Conservation (phyloP, 2,113 vertebrate species). For the Perca fluviatilis region DNA sequence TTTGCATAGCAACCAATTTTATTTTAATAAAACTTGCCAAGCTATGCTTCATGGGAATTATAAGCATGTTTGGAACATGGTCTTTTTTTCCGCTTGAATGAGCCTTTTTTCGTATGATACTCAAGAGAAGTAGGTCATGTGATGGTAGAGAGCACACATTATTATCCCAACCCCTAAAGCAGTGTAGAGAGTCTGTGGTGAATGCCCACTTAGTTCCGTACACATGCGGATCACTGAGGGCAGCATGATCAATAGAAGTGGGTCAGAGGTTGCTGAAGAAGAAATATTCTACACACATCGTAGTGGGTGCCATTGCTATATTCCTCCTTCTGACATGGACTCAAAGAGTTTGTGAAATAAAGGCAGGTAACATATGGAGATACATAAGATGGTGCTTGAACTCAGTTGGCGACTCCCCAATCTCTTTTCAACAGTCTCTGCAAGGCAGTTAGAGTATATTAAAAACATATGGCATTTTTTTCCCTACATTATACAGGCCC, state of each 20-base stretch:
- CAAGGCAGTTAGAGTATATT: conserved; percentile 37
- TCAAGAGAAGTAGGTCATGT: conserved; percentile 68
- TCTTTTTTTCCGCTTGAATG: conserved; percentile 15
- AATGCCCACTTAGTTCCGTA: conserved; percentile 64
- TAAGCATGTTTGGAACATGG: conserved; percentile 19
- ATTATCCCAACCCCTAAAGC: conserved; percentile 47
- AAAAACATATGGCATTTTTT: conserved; percentile 58
- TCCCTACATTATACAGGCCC: conserved; percentile 22
- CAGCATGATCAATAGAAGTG: conserved; percentile 52
- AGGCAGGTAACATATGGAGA: conserved; percentile 53
- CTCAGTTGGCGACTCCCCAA: background rate
- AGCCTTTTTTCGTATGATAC: conserved; percentile 42
- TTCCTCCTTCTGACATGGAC: conserved; percentile 17
- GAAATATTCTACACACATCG: conserved; percentile 15
- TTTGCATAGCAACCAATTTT: conserved; percentile 28
- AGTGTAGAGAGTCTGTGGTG: conserved; percentile 13
- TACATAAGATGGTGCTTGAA: conserved; percentile 16
- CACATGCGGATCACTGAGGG: conserved; percentile 45
- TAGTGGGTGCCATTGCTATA: background rate
- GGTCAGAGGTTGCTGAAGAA: conserved; percentile 53
- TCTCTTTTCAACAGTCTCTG: conserved; percentile 16
- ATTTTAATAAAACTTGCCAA: conserved; percentile 42
- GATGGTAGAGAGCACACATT: conserved; percentile 56
- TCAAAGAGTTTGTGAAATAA: conserved; percentile 16
- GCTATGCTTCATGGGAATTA: conserved; percentile 37